phyloP scores from a whole-genome alignment of 2,888 invertebrate species.

The Drosophila rubida region DNA sequence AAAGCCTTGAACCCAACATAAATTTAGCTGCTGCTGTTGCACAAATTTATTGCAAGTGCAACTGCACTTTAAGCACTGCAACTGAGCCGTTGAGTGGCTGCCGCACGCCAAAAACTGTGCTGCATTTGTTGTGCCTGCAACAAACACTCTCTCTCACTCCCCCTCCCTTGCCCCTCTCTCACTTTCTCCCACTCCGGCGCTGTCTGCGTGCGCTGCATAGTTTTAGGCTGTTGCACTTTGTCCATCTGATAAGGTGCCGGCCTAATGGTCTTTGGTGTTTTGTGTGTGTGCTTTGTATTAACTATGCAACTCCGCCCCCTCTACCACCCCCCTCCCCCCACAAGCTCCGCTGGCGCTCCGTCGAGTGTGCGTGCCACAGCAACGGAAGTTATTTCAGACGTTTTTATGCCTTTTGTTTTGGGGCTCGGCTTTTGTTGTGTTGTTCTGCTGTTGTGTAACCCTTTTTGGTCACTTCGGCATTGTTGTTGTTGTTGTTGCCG shows the following conservation, averaged over 20 bases:
- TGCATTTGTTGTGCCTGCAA: slow-evolving; percentile 24
- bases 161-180: not conserved
- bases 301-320: slow-evolving; percentile 46
- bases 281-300: slow-evolving; percentile 45
- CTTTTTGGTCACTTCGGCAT: slow-evolving; percentile 46
- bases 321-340: not conserved
- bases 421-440: slow-evolving; percentile 48
- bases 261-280: slow-evolving; percentile 65
- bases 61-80: slow-evolving; percentile 36
- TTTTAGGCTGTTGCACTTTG: slow-evolving; percentile 76
- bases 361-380: slow-evolving; percentile 56
- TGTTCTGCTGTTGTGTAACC: too few species aligned
- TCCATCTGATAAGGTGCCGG: slow-evolving; percentile 68
- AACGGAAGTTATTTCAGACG: slow-evolving; percentile 77
- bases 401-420: slow-evolving; percentile 73
- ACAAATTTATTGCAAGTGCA: slow-evolving; percentile 8
- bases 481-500: slow-evolving; percentile 37
- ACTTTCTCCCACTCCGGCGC: not conserved
- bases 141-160: not conserved
- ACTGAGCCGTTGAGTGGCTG: slow-evolving; percentile 20
- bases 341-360: not conserved
- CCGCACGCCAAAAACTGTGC: slow-evolving; percentile 41
- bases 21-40: not conserved
- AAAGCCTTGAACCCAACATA: not conserved
- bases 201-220: slow-evolving; percentile 56